These are phyloP conservation scores for Teinopalpus imperialis DNA, from an alignment of 2,888 invertebrate genomes.

Conservation along the genomic window DNA sequence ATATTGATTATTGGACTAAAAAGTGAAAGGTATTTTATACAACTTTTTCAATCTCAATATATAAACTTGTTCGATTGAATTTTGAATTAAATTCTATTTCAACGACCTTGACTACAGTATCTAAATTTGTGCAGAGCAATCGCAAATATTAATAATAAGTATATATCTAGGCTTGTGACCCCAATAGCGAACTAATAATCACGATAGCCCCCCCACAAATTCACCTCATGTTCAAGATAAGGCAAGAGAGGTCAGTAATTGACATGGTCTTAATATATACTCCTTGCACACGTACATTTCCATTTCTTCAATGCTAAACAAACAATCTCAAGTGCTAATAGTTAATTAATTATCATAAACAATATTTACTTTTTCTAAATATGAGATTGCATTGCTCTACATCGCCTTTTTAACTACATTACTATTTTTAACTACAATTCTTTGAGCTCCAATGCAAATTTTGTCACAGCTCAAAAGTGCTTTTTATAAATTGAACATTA, in stretches of 20 bases:
- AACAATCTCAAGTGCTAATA: conserved; percentile 11
- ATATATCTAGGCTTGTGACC: conserved; percentile 23
- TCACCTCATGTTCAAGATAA: conserved; percentile 67
- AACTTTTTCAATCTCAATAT: too few species aligned
- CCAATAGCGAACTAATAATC: conserved; percentile 31
- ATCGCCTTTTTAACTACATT: too few species aligned
- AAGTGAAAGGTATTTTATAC: too few species aligned
- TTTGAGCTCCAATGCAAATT: too few species aligned
- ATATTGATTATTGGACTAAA: too few species aligned
- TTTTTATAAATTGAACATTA: too few species aligned
- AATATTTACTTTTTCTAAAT: too few species aligned
- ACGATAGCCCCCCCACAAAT: conserved; percentile 67
- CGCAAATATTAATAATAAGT: conserved; percentile 13
- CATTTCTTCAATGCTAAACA: conserved; percentile 39
- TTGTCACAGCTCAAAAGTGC: too few species aligned
- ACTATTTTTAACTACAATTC: too few species aligned
- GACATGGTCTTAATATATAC: conserved; percentile 40
- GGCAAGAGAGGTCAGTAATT: conserved; percentile 50
- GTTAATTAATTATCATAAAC: conserved; percentile 1
- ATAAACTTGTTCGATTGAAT: too few species aligned
- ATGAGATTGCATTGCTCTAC: too few species aligned
- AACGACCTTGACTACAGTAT: conserved; percentile 1
- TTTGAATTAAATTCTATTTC: too few species aligned
- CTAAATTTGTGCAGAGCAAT: conserved; percentile 8
- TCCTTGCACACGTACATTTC: conserved; percentile 43